Base-by-base conservation (phyloP, 2,113 vertebrate species). In the Theristicus caerulescens region DNA sequence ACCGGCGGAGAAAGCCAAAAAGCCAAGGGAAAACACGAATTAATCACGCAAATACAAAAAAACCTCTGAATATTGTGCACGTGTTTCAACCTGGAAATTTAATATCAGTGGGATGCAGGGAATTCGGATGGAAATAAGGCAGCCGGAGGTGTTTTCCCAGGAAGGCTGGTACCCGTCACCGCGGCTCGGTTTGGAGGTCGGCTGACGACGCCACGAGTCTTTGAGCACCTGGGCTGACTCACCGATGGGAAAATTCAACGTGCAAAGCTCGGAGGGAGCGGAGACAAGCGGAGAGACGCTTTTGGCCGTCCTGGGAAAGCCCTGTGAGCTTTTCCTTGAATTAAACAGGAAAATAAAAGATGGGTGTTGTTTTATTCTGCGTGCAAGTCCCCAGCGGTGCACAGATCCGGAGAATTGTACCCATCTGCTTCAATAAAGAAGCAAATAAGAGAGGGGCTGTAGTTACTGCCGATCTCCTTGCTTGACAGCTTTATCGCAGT, bases 11-110 rank as follows among this genome's bases (percentile, higher is more conserved):
- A 40, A 77, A 42, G 21, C 42, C n/a, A 4, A 52, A 34, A 16
- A 77, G 0, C 7, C 0, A 67, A 78, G 8, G 1, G 11, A 46
- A 71, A 78, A 34, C 47, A 4, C 2, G 11, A 32, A 38, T 34
- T 69, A 15, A 67, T 20, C 13, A 20, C 1, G 21, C 16, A 21
- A 69, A 36, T 11, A 9, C 20, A 47, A 40, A 29, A 11, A 77
- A 18, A 24, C 8, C 2, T 27, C 46, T 1, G 2, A 51, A 26
- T 15, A 12, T 2, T 0, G 2, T 21, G 38, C 31, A 11, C 0
- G 0, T 3, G 8, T 46, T 51, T 29, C 62, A 27, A 4, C 20
- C 13, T 10, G 62, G 66, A 13, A 13, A 1, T 44, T 5, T 1
- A 20, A 25, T 26, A 51, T 22, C 19, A 10, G 27, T 8, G 4